Percentiles rank a stretch among this genome's conserved stretches.
Conservation (phyloP, 2,113 vertebrate species). For the Aldabrachelys gigantea region DNA sequence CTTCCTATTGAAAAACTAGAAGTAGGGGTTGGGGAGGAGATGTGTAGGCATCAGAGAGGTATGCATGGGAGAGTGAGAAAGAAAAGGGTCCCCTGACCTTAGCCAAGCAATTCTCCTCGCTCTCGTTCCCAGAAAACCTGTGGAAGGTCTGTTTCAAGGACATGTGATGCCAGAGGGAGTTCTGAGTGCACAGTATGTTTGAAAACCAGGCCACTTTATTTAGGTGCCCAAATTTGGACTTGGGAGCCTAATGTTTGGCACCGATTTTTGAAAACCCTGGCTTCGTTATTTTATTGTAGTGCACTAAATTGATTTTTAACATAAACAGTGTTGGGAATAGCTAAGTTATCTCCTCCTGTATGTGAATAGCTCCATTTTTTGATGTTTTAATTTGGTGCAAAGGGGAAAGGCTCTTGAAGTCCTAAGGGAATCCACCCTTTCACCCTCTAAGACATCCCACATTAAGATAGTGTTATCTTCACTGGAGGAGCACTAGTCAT, state of each 20-base stretch:
- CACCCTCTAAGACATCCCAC: constrained; percentile 58
- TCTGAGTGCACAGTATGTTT: not conserved
- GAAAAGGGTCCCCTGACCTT: not conserved
- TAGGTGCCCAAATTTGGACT: not conserved
- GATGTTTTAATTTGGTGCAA: not conserved
- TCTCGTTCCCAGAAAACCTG: not conserved
- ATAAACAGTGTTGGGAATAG: not conserved
- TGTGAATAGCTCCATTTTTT: rapidly evolving
- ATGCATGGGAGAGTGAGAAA: not conserved
- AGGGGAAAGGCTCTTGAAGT: not conserved
- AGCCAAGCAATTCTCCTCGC: not conserved
- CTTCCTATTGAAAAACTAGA: constrained; percentile 16
- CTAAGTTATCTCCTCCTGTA: not conserved
- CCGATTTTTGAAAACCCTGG: not conserved
- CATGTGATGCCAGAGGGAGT: constrained; percentile 20
- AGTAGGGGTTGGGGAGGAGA: not conserved
- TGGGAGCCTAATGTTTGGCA: not conserved
- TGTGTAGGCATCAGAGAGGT: not conserved
- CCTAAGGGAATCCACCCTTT: constrained; percentile 12
- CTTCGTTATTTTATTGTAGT: not conserved
- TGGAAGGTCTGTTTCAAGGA: constrained; percentile 34
- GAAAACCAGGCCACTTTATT: constrained; percentile 1
- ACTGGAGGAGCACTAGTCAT: constrained; percentile 27
- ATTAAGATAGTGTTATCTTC: constrained; percentile 57
- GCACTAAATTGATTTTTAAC: not conserved